Percentiles rank a stretch among this genome's conserved stretches.
Evolutionary conservation across 2,888 invertebrate genomes (phyloP).

Genomic region (Amiota minor): DNA sequence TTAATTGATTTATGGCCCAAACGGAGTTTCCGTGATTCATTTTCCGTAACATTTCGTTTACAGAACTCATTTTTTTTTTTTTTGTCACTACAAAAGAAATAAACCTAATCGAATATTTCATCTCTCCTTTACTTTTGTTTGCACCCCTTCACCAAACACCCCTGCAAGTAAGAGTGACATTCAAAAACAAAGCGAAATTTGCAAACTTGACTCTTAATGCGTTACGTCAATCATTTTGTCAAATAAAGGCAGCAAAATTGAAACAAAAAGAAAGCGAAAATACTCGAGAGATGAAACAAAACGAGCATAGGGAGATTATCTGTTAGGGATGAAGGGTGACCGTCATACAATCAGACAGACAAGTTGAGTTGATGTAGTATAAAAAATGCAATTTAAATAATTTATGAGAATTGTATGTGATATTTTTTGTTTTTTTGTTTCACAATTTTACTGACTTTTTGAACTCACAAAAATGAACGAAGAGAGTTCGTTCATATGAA

Average conservation of each 20-base stretch:
- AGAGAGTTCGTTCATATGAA: not conserved
- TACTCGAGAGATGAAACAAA: not conserved
- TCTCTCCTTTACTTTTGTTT: no score
- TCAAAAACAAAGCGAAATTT: no score
- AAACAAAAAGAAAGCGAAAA: not conserved
- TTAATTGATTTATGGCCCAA: slow-evolving; percentile 56
- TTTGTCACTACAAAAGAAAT: not conserved
- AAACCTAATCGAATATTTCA: no score
- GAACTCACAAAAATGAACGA: not conserved
- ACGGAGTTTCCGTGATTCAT: slow-evolving; percentile 21
- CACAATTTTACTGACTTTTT: slow-evolving; percentile 1
- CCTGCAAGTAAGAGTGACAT: no score
- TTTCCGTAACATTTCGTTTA: slow-evolving; percentile 17
- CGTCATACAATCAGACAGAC: no score
- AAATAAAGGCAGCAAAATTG: slow-evolving; percentile 13
- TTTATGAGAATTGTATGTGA: slow-evolving; percentile 22
- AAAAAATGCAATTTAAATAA: slow-evolving; percentile 17
- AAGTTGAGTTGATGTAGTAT: not conserved
- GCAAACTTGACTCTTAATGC: slow-evolving; percentile 19
- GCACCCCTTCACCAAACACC: no score
- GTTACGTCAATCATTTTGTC: slow-evolving; percentile 31
- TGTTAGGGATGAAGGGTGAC: no score
- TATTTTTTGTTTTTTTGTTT: not conserved
- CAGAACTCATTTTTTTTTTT: not conserved
- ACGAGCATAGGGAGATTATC: not conserved